Percentiles rank a stretch among this genome's conserved stretches.
Conservation (phyloP, 2,113 vertebrate species). For the Dermatemys mawii region DNA sequence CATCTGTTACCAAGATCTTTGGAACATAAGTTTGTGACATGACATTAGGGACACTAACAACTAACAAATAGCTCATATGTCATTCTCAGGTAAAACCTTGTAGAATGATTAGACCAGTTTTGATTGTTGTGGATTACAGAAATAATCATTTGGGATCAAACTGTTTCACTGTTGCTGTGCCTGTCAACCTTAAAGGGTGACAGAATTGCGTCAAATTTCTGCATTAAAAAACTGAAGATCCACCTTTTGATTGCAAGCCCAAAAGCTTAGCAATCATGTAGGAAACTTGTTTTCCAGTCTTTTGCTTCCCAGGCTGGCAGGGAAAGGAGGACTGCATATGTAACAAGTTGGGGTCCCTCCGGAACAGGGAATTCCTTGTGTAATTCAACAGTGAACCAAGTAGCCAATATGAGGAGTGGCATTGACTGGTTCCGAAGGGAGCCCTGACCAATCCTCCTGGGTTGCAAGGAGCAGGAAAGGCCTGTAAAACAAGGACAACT, state of each 20-base stretch:
- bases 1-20: slow-evolving; percentile 44
- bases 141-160: slow-evolving; percentile 35
- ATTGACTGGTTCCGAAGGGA: slow-evolving; percentile 42
- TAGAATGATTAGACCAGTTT: slow-evolving; percentile 57
- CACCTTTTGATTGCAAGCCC: not conserved
- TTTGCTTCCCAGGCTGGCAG: not conserved
- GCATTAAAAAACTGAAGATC: not conserved
- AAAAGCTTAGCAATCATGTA: not conserved
- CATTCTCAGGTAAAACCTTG: slow-evolving; percentile 50
- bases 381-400: not conserved
- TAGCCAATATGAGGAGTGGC: slow-evolving; percentile 18
- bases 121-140: slow-evolving; percentile 39
- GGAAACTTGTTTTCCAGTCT: not conserved
- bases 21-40: slow-evolving; percentile 28
- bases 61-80: slow-evolving; percentile 11
- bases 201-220: slow-evolving; percentile 16
- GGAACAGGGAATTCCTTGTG: not conserved
- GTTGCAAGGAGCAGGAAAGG: slow-evolving; percentile 4
- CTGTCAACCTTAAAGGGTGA: slow-evolving; percentile 20
- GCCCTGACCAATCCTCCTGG: not conserved
- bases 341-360: not conserved
- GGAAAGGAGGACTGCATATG: not conserved
- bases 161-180: slow-evolving; percentile 34
- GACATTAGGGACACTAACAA: slow-evolving; percentile 44
- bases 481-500: not conserved